Evolutionary conservation across 92 coral and sea anemone genomes (phyloP), one percentile per base, ranked within the genome.

Genomic region (Epizoanthus stellaris): DNA sequence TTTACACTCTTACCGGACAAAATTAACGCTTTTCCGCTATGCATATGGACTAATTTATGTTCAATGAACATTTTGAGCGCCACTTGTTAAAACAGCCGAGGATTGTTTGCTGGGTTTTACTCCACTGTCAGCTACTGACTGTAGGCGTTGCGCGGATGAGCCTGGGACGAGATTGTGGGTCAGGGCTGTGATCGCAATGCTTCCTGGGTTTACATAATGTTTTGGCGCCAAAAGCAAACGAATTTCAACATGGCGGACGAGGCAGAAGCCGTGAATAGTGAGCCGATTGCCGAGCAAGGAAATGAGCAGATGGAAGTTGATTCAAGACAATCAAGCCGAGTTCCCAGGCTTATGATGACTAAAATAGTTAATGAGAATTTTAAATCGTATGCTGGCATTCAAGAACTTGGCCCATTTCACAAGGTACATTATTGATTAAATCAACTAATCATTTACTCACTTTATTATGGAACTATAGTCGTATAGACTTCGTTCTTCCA

Each of bases 371-470:
- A 92, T 75, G 97, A 97, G 85, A 93, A 97, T 87, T 97, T 97
- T 53, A 97, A 97, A 87, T 97, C 99, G 8, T 97, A 97, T 84
- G 98, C 99, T 7, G 98, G 98, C 85, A 82, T 69, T 17, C 95
- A 93, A 85, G 98, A 94, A 87, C 88, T 97, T 54, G 99, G 99
- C 45, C 99, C 99, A 63, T 97, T 97, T 87, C 99, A 97, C 80
- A 97, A 97, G 97, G 99, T 95, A 81, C 17, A 17, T 16, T 19
- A 25, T 14, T 40, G 4, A 57, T n/a, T 59, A 21, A 14, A 17
- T 67, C 54, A 40, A 47, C 38, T 47, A 38, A 19, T n/a, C 21
- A 13, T 67, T 63, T 13, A 15, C 20, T 6, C 23, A 20, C 23
- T 40, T 40, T 13, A 17, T 59, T 60, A 4, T 59, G 40, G 36